A percentile compares a stretch with the other conserved stretches of the same genome.
phyloP scores from a whole-genome alignment of 1,140 invertebrate species.

The Macrobrachium rosenbergii region DNA sequence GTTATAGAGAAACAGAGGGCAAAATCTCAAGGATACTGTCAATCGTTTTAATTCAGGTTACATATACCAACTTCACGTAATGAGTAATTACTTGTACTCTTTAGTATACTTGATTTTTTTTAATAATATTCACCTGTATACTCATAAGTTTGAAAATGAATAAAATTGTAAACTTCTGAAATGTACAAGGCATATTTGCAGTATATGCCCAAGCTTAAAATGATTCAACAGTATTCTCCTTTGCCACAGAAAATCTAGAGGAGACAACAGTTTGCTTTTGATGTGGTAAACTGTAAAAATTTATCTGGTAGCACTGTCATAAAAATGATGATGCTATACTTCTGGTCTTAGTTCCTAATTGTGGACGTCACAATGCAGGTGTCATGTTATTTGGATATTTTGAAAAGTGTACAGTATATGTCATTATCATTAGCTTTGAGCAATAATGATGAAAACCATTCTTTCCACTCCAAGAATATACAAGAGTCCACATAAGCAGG shows the following conservation, averaged over 20 bases:
- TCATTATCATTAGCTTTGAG: neutral
- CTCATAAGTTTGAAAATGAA: constrained; percentile 1
- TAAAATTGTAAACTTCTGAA: no score
- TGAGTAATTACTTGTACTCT: constrained; percentile 13
- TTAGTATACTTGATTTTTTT: neutral
- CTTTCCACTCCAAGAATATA: neutral
- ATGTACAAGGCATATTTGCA: no score
- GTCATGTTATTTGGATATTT: constrained; percentile 35
- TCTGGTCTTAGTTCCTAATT: constrained; percentile 35
- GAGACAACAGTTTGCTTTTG: neutral
- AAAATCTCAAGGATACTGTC: no score
- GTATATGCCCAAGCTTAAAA: no score
- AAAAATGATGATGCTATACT: neutral
- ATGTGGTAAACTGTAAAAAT: neutral
- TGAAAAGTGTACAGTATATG: neutral
- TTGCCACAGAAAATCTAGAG: no score
- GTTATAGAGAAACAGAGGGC: constrained; percentile 3
- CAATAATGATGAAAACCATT: constrained; percentile 13
- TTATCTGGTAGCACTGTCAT: neutral
- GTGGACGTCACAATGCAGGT: constrained; percentile 45
- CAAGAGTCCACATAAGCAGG: no score
- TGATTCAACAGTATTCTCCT: no score
- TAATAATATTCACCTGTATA: neutral
- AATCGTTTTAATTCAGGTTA: neutral
- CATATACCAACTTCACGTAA: neutral